Evolutionary conservation across 2,113 vertebrate species (phyloP).

Genomic region (Acinonyx jubatus): DNA sequence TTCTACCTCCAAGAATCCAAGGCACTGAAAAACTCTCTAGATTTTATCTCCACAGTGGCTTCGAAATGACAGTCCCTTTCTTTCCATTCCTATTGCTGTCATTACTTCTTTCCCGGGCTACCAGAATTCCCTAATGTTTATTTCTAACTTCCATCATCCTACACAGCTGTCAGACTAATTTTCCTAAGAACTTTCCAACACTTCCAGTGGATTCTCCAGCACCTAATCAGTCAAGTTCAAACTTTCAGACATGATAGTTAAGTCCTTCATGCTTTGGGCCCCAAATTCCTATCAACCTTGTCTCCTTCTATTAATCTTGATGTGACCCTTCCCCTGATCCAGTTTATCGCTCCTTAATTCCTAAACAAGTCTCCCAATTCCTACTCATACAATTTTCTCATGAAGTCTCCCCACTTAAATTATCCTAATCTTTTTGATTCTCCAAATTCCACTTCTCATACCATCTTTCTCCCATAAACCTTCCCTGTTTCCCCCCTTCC

Average conservation of each 20-base stretch:
- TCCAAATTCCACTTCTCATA: neutral
- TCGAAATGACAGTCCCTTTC: neutral
- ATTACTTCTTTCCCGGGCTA: neutral
- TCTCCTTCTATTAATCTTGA: neutral
- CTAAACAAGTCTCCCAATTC: slow-evolving; percentile 14
- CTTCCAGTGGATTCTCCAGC: neutral
- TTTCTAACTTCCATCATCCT: neutral
- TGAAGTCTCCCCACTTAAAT: neutral
- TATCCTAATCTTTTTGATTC: neutral
- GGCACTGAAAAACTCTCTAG: neutral
- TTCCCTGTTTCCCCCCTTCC: neutral
- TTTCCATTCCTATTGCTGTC: neutral
- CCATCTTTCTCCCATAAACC: neutral
- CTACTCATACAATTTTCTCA: neutral
- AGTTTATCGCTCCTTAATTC: neutral
- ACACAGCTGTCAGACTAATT: neutral
- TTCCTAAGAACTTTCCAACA: neutral
- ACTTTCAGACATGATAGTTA: neutral
- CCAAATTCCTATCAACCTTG: neutral
- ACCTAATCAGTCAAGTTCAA: neutral
- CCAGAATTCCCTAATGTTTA: neutral
- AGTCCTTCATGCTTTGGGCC: neutral
- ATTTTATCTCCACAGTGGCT: neutral
- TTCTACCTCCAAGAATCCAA: neutral
- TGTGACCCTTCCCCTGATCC: neutral